Percentiles rank a stretch among this genome's conserved stretches.
These are phyloP conservation scores for Cygnus atratus DNA, from an alignment of 2,113 vertebrate genomes.

Conservation along the genomic window DNA sequence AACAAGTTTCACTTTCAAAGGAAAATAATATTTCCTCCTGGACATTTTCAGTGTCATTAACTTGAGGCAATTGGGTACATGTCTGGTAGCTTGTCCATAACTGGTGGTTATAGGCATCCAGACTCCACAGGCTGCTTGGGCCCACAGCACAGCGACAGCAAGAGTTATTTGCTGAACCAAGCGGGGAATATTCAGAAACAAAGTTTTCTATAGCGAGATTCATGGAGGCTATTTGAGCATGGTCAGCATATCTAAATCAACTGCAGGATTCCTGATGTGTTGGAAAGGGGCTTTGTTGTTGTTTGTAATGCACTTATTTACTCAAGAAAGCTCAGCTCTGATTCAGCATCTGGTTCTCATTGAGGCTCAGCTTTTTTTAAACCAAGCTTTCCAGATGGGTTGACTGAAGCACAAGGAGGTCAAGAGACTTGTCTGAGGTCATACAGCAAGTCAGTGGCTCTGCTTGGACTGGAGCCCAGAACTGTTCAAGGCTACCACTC, in stretches of 20 bases:
- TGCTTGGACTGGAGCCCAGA: constrained; percentile 65
- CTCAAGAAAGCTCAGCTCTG: constrained; percentile 64
- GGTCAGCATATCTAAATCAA: constrained; percentile 69
- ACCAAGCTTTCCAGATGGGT: constrained; percentile 61
- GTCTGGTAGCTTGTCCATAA: not conserved
- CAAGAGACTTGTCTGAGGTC: constrained; percentile 73
- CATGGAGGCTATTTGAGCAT: constrained; percentile 37
- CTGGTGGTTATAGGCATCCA: not conserved
- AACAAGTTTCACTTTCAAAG: constrained; percentile 64
- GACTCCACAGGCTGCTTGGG: not conserved
- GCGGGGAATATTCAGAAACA: not conserved
- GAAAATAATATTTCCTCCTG: constrained; percentile 55
- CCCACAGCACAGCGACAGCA: not conserved
- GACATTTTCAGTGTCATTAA: constrained; percentile 16
- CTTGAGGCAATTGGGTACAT: constrained; percentile 14
- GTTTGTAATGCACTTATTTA: constrained; percentile 72
- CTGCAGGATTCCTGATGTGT: constrained; percentile 62
- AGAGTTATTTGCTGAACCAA: not conserved
- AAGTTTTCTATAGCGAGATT: constrained; percentile 27
- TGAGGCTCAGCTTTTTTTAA: constrained; percentile 68
- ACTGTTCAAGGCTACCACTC: constrained; percentile 64
- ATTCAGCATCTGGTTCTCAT: constrained; percentile 73
- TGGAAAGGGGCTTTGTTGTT: constrained; percentile 68
- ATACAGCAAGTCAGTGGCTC: constrained; percentile 71
- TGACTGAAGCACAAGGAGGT: constrained; percentile 69